Base-by-base conservation (phyloP, 2,113 vertebrate genomes). In the Rattus rattus region DNA sequence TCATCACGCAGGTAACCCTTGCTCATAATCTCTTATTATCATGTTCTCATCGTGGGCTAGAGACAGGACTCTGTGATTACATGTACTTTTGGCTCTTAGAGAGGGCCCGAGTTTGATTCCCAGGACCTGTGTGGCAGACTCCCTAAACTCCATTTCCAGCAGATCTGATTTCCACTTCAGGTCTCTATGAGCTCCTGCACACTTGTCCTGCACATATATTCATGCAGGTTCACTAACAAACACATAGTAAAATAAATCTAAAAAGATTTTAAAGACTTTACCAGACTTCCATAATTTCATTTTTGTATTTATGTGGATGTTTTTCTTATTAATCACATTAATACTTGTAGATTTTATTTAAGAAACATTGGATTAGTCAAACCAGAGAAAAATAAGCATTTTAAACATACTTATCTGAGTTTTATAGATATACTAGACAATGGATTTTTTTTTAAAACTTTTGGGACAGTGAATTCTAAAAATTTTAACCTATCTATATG, bases 1-100 rank as follows among this genome's bases (percentile, higher is more conserved):
- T 98, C 99, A 99, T 97, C 99, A 99, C 92, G 99, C 99, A 97
- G 99, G 99, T 99, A 99, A 88, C 93, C 43, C 43, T n/a, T 86
- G 30, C 72, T 90, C 69, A 61, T 63, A 94, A 67, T 88, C 56
- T 72, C 12, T 1, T 36, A 26, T 33, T 86, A 30, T 11, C n/a
- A 36, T 86, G 17, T 49, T 20, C 43, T 86, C 61, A 36, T 59
- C 36, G 36, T 28, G 61, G n/a, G 59, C 26, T 85, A n/a, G 13
- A 47, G 59, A 39, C 39, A 24, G 5, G 19, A 80, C 24, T 61
- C 22, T 8, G 47, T 39, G 52, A 56, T 59, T 28, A 84, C 2
- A 22, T 39, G 22, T n/a, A 61, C 56, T 43, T 43, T 36, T 28
- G 28, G 24, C 24, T 63, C 22, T 43, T 84, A 20, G 20, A 84